phyloP scores from a whole-genome alignment of 2,797 vertebrate genomes.

The Momotus momota region DNA sequence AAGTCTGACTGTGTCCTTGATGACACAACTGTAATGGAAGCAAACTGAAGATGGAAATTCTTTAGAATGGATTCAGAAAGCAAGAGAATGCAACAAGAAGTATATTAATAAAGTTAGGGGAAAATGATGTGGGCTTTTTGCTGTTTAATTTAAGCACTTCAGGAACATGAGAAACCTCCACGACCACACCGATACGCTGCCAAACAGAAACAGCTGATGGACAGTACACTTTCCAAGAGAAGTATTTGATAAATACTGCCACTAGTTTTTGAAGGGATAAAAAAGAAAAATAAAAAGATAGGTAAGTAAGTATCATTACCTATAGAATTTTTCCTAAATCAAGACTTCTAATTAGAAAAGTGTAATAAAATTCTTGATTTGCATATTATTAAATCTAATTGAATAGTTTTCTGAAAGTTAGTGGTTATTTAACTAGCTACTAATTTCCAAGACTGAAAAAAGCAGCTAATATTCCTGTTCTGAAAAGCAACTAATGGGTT shows the following conservation, averaged over 20 bases:
- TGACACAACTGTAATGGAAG: neutral
- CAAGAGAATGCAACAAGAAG: neutral
- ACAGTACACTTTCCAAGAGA: neutral
- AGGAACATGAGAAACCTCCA: neutral
- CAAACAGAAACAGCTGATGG: neutral
- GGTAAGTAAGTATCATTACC: neutral
- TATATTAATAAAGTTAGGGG: neutral
- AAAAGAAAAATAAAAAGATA: neutral
- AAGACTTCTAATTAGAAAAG: neutral
- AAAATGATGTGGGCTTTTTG: fast-evolving
- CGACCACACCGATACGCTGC: fast-evolving
- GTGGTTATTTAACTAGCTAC: neutral
- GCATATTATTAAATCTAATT: neutral
- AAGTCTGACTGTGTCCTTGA: neutral
- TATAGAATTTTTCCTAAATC: neutral
- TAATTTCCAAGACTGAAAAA: neutral
- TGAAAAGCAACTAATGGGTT: neutral
- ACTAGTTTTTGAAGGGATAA: neutral
- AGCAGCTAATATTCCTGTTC: neutral
- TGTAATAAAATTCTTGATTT: neutral
- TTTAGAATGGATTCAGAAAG: neutral
- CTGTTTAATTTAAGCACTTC: neutral
- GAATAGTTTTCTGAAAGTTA: neutral
- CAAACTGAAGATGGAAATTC: neutral
- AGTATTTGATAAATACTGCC: neutral